Evolutionary conservation across 2,888 invertebrate genomes (phyloP), one percentile per base, ranked within the genome.

Genomic region (Furcula furcula): DNA sequence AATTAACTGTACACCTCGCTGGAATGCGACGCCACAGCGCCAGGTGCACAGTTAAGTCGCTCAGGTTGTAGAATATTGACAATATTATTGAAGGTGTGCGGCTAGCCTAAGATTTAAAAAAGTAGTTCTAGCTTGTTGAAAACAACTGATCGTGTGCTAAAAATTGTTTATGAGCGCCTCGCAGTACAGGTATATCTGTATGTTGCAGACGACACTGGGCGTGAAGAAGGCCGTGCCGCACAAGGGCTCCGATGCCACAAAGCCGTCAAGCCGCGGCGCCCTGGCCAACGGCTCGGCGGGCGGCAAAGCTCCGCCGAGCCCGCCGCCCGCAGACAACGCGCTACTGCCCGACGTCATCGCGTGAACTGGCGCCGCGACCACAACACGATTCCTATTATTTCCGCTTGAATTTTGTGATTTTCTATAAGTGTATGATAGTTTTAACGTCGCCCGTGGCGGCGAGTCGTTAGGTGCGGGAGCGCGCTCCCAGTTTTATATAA

Each of bases 371-470:
- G 10, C 20, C 13, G 22, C 36, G 23, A 39, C 47, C 55, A 62
- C 58, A 3, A 28, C 55, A 57, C 66, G 75, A 83, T 85, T 84
- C 84, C 84, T 85, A 84, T 83, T 78, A 81, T 85, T 87, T 86
- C 84, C 80, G 86, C 87, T 87, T 88, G 80, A 83, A 86, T 85
- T 87, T 86, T 86, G 86, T 87, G 86, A 87, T 87, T 85, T 84
- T 83, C 79, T 81, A 75, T 86, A 86, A 85, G 85, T 86, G 87
- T 87, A 85, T 74, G 64, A 84, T 84, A 84, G 83, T 74, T 76
- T 71, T 77, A 77, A 75, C 65, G 81, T 63, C 77, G 74, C 66
- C 61, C 56, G 64, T 55, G 52, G 75, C 75, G 81, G 62, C 74
- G 71, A 72, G 70, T 72, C 76, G 84, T 82, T 81, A 82, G 85